Conservation (phyloP, 1,140 invertebrate species). For the Bathynomus jamesi region DNA sequence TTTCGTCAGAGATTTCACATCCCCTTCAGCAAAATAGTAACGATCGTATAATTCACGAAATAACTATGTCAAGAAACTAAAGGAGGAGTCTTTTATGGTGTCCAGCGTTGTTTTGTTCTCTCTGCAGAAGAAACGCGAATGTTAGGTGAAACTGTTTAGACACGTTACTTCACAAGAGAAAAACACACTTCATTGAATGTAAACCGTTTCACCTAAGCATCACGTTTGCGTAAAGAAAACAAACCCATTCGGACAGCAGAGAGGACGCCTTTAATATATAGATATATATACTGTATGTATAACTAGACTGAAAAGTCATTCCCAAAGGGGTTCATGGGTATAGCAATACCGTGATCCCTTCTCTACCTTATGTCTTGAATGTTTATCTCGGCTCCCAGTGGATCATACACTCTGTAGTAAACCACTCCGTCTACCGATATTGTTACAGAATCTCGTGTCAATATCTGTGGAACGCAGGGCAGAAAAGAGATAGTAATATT, state of each 20-base stretch:
- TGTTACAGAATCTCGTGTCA: constrained; percentile 57
- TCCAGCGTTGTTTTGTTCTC: too few relatives aligned
- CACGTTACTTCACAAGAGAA: too few relatives aligned
- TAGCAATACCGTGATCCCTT: not conserved
- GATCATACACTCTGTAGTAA: constrained; percentile 65
- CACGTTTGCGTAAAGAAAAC: not conserved
- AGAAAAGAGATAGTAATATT: too few relatives aligned
- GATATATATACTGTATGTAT: not conserved
- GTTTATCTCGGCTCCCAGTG: constrained; percentile 52
- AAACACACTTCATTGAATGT: too few relatives aligned
- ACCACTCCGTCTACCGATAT: constrained; percentile 57
- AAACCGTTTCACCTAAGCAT: too few relatives aligned
- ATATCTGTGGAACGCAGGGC: constrained; percentile 46
- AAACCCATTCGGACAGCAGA: not conserved
- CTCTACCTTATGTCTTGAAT: not conserved
- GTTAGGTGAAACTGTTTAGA: too few relatives aligned
- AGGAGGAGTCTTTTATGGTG: too few relatives aligned
- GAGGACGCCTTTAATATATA: not conserved
- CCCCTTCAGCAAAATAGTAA: too few relatives aligned
- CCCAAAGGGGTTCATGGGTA: not conserved
- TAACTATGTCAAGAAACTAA: too few relatives aligned
- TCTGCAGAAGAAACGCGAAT: too few relatives aligned
- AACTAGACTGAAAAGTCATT: not conserved
- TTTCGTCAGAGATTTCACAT: too few relatives aligned
- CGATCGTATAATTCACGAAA: too few relatives aligned